Evolutionary conservation across 2,113 vertebrate species (phyloP), one percentile per base, ranked within the genome.

Genomic region (Festucalex cinctus): DNA sequence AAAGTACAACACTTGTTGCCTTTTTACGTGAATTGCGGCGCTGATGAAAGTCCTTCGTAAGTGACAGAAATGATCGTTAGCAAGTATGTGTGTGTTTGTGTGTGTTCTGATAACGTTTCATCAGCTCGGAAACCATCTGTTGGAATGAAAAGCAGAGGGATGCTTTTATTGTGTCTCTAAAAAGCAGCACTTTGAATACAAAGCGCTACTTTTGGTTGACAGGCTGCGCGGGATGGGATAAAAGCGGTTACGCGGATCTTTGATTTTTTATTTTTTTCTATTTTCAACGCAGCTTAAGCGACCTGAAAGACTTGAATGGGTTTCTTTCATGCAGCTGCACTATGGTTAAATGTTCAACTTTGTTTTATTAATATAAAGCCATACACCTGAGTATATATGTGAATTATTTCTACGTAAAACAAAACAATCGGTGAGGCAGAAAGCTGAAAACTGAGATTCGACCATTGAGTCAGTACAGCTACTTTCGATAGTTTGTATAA

Each of bases 1-100:
- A 39, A 65, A 36, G 48, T 6, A n/a, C 19, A 37, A 26, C 22
- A 41, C 59, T 36, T 56, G 59, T 73, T 66, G 58, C 26, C 26
- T 16, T 9, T 68, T 67, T 17, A 32, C 26, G 16, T 10, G 16
- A 54, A 22, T 44, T 43, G 12, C 13, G n/a, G 12, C 36, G 17
- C n/a, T 43, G 39, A 43, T 43, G 60, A 62, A 62, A 62, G 39
- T 13, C n/a, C 39, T 43, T 62, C 22, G 37, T 20, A 26, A 62
- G 22, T 24, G 22, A 41, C n/a, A 26, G 39, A 24, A 57, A 57
- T 57, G 54, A 57, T 57, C 16, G 54, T 57, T 57, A 32, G 5
- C 5, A 5, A 14, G 44, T 16, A 12, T 14, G 22, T 10, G 37
- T 19, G n/a, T 3, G 39, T 3, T 0, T 9, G 13, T n/a, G 37